A percentile compares a stretch with the other conserved stretches of the same genome.
Conservation (phyloP, 2,113 vertebrate genomes). For the Orientallactaga bullata region DNA sequence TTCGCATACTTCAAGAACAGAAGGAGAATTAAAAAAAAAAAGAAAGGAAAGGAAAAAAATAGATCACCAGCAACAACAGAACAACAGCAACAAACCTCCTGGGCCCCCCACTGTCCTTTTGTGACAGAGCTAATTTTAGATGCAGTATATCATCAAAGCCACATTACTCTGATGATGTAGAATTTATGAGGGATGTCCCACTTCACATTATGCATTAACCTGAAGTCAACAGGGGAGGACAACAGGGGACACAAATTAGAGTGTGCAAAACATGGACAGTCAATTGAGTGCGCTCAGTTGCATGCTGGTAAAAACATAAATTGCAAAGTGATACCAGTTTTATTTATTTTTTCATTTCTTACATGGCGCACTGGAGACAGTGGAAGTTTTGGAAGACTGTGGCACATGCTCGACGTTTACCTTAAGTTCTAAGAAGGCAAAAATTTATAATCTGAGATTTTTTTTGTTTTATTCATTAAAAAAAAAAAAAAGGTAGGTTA, state of each 20-base stretch:
- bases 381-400: neutral
- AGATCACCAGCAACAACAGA: neutral
- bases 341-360: neutral
- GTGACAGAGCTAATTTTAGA: conserved; percentile 72
- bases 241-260: conserved; percentile 63
- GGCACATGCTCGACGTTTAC: neutral
- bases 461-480: neutral
- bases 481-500: neutral
- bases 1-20: conserved; percentile 45
- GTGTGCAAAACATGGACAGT: conserved; percentile 54
- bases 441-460: conserved; percentile 21
- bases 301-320: conserved; percentile 22
- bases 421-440: conserved; percentile 14
- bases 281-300: neutral
- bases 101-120: conserved; percentile 53
- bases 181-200: conserved; percentile 80
- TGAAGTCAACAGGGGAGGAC: conserved; percentile 78
- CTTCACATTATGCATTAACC: conserved; percentile 70
- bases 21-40: neutral
- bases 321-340: conserved; percentile 7
- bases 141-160: conserved; percentile 74
- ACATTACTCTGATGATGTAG: conserved; percentile 63
- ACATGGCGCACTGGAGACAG: neutral
- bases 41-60: too few relatives aligned
- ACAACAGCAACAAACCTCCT: neutral